Conservation (phyloP, 2,113 vertebrate genomes). For the Macquaria australasica region DNA sequence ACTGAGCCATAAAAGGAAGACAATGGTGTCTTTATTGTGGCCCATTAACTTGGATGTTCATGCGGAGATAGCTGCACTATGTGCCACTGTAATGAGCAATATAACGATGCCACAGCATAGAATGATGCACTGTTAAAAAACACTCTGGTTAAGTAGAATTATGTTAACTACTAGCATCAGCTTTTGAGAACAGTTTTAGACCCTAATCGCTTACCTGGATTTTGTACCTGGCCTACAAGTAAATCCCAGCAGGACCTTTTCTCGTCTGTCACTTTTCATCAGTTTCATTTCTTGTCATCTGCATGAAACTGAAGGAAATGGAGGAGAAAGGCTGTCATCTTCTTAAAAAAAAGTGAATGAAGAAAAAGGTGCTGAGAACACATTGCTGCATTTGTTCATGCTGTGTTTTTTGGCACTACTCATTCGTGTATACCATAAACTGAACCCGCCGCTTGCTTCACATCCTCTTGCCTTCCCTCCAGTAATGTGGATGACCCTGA, state of each 20-base stretch:
- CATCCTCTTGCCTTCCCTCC: conserved; percentile 46
- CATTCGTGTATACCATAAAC: conserved; percentile 10
- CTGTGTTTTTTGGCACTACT: background rate
- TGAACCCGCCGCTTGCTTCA: conserved; percentile 24
- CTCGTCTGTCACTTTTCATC: conserved; percentile 11
- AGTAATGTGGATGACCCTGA: conserved; percentile 75
- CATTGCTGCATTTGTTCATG: background rate
- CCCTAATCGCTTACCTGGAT: conserved; percentile 17
- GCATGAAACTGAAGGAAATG: conserved; percentile 2
- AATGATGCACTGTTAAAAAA: conserved; percentile 71
- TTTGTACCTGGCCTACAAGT: background rate
- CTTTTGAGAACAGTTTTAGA: conserved; percentile 39
- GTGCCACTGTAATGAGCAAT: conserved; percentile 79
- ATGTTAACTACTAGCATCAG: conserved; percentile 61
- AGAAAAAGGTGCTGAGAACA: background rate
- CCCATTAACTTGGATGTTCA: conserved; percentile 81
- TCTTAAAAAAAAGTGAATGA: background rate
- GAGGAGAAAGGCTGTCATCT: conserved; percentile 7
- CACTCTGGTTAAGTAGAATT: conserved; percentile 66
- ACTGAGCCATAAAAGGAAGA: conserved; percentile 83
- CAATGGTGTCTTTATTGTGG: conserved; percentile 83
- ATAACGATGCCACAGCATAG: conserved; percentile 65
- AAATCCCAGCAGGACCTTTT: conserved; percentile 17
- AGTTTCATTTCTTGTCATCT: conserved; percentile 9
- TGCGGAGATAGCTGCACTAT: conserved; percentile 74